Conservation (phyloP, 1,140 invertebrate species). For the Palaemon carinicauda region DNA sequence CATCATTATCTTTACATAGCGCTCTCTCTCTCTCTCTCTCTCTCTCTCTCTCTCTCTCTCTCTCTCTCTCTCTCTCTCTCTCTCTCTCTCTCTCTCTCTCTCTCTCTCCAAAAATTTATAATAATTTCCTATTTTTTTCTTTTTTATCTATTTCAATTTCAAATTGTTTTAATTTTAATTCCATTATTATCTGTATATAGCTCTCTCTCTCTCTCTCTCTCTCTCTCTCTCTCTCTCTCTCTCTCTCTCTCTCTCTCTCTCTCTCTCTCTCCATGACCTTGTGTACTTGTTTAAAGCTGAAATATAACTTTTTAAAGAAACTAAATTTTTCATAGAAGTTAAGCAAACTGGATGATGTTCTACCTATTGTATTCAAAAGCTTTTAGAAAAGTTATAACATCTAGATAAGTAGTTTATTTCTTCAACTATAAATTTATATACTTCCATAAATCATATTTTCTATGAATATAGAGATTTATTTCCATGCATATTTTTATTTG, state of each 20-base stretch:
- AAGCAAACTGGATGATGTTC: too few relatives aligned
- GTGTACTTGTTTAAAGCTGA: neutral
- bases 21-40: neutral
- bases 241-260: neutral
- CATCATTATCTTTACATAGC: neutral
- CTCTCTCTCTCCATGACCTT: neutral
- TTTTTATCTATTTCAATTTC: neutral
- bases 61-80: slow-evolving; percentile 4
- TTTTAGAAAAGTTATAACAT: too few relatives aligned
- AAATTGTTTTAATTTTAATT: neutral
- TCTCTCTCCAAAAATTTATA: too few relatives aligned
- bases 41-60: neutral
- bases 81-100: neutral
- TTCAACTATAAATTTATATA: too few relatives aligned
- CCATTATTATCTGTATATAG: neutral
- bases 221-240: neutral
- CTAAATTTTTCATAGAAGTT: too few relatives aligned
- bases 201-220: neutral
- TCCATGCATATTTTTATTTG: too few relatives aligned
- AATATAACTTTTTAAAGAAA: neutral
- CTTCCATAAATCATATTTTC: too few relatives aligned
- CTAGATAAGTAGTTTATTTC: too few relatives aligned
- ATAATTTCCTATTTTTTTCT: neutral
- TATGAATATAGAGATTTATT: too few relatives aligned
- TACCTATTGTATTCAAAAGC: too few relatives aligned